Evolutionary conservation across 2,888 invertebrate genomes (phyloP).

Genomic region (Lymantria dispar): DNA sequence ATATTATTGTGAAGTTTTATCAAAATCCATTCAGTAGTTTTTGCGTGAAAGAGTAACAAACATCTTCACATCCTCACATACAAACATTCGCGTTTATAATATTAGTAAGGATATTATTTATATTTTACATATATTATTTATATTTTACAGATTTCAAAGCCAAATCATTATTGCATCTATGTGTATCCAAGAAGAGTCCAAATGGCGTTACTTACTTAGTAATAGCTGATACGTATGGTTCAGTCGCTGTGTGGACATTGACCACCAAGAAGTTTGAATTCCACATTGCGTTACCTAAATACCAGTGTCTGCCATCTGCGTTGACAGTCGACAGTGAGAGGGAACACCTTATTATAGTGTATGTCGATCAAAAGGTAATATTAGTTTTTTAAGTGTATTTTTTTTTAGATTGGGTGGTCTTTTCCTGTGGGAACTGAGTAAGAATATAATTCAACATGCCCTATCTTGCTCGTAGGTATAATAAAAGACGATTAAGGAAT

Average conservation of each 20-base stretch:
- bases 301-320: conserved; percentile 87
- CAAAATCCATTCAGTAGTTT: too few relatives aligned
- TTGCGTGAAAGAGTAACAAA: too few relatives aligned
- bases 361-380: conserved; percentile 89
- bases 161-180: conserved; percentile 72
- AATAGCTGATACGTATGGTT: conserved; percentile 85
- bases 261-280: conserved; percentile 55
- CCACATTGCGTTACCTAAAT: conserved; percentile 85
- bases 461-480: too few relatives aligned
- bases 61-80: too few relatives aligned
- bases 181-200: conserved; percentile 43
- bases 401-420: too few relatives aligned
- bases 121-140: not conserved
- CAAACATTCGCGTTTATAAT: too few relatives aligned
- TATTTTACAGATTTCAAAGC: conserved; percentile 79
- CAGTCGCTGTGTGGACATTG: conserved; percentile 85
- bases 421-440: too few relatives aligned
- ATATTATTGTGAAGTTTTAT: too few relatives aligned
- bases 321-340: conserved; percentile 84
- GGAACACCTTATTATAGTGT: conserved; percentile 85
- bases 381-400: not conserved
- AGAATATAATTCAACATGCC: too few relatives aligned
- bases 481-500: too few relatives aligned
- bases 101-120: too few relatives aligned
- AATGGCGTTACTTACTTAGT: conserved; percentile 79